A percentile compares a stretch with the other conserved stretches of the same genome.
Evolutionary conservation across 2,888 invertebrate species (phyloP).

Genomic region (Bimastos eiseni): DNA sequence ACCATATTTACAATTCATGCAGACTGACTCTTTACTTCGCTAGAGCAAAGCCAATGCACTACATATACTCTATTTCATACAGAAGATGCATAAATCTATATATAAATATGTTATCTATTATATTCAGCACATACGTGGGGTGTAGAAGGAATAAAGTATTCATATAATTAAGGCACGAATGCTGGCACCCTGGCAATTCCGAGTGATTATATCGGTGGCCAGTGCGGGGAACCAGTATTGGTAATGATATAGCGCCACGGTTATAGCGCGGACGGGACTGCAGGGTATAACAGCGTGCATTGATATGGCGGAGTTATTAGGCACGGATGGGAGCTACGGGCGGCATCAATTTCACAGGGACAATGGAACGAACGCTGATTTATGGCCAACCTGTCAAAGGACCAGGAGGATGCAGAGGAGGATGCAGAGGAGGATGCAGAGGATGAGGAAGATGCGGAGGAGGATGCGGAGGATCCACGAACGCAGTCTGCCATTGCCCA

Average conservation of each 20-base stretch:
- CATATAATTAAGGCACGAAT: slow-evolving; percentile 6
- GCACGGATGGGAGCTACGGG: not conserved
- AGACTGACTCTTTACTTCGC: not conserved
- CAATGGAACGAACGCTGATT: slow-evolving; percentile 13
- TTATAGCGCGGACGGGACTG: not conserved
- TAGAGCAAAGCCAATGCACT: not conserved
- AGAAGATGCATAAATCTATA: not conserved
- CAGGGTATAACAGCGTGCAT: not conserved
- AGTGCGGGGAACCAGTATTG: slow-evolving; percentile 6
- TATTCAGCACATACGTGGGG: not conserved
- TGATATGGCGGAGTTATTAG: slow-evolving; percentile 22
- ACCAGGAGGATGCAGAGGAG: not conserved
- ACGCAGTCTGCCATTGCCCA: not conserved
- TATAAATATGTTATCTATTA: not conserved
- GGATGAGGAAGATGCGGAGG: not conserved
- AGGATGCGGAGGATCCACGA: not conserved
- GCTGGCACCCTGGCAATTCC: not conserved
- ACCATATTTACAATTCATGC: not conserved
- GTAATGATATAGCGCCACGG: not conserved
- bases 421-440: not conserved
- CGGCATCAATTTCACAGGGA: not conserved
- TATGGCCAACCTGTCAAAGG: not conserved
- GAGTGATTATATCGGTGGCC: slow-evolving; percentile 16
- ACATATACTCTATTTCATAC: too few relatives aligned
- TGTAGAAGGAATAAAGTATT: not conserved